phyloP scores from a whole-genome alignment of 2,888 invertebrate species.

The Mechanitis mazaeus region DNA sequence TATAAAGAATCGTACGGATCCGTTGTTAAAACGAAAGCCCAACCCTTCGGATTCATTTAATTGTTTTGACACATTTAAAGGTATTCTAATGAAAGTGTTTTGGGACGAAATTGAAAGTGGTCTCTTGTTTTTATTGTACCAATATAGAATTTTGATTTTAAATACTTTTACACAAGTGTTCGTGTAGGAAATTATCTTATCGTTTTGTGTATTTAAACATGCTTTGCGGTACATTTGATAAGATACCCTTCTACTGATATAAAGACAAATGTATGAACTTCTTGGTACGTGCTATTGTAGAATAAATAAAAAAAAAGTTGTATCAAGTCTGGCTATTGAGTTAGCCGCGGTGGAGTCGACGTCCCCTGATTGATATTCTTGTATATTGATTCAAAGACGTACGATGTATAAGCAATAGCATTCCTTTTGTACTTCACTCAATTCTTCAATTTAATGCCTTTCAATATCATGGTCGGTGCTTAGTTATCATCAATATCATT shows the following conservation, averaged over 20 bases:
- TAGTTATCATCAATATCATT: conserved; percentile 22
- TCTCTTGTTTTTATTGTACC: not conserved
- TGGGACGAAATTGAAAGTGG: conserved; percentile 13
- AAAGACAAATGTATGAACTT: conserved; percentile 26
- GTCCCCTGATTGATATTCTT: conserved; percentile 61
- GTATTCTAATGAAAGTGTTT: conserved; percentile 16
- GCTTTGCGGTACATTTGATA: conserved; percentile 42
- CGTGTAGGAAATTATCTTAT: conserved; percentile 46
- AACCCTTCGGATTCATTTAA: conserved; percentile 15
- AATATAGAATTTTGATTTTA: not conserved
- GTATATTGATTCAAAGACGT: conserved; percentile 38
- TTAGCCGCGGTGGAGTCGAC: conserved; percentile 51
- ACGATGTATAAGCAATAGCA: conserved; percentile 19
- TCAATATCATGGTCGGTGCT: conserved; percentile 24
- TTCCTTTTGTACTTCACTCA: conserved; percentile 25
- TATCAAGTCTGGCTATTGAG: conserved; percentile 48
- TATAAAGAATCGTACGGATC: conserved; percentile 26
- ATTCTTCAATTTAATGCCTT: conserved; percentile 28
- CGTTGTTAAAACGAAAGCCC: conserved; percentile 20
- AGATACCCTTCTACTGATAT: conserved; percentile 33
- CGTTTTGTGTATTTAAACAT: conserved; percentile 29
- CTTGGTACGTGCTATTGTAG: conserved; percentile 20
- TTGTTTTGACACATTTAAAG: conserved; percentile 11
- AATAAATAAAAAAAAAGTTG: conserved; percentile 12
- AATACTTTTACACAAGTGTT: not conserved